These are phyloP conservation scores for Eulemur rubriventer DNA, from an alignment of 2,797 vertebrate species.

Conservation along the genomic window DNA sequence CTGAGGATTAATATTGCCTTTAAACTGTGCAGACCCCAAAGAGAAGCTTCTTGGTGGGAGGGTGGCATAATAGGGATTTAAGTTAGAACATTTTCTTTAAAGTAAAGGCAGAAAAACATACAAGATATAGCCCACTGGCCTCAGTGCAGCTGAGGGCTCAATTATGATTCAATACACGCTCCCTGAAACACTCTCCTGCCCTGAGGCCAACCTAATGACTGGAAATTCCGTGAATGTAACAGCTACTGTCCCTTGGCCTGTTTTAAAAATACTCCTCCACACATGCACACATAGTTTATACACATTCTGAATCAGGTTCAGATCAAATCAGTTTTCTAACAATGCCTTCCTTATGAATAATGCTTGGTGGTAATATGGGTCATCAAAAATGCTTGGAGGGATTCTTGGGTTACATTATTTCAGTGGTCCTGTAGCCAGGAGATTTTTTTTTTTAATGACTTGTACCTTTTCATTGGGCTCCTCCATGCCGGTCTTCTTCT, in stretches of 20 bases:
- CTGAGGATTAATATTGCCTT: constrained; percentile 48
- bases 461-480: background rate
- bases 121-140: background rate
- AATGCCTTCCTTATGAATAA: constrained; percentile 32
- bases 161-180: constrained; percentile 25
- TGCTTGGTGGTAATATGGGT: background rate
- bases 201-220: constrained; percentile 60
- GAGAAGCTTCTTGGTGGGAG: constrained; percentile 22
- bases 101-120: constrained; percentile 32
- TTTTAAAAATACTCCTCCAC: background rate
- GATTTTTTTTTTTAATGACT: background rate
- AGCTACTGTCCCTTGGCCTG: background rate
- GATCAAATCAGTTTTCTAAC: constrained; percentile 58
- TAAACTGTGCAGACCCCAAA: background rate
- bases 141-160: background rate
- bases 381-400: constrained; percentile 19
- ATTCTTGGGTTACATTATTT: constrained; percentile 23
- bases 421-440: background rate
- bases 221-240: background rate
- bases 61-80: background rate
- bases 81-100: constrained; percentile 55
- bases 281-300: background rate
- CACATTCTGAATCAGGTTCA: background rate
- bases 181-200: constrained; percentile 5
- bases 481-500: background rate